Conservation (phyloP, 2,888 invertebrate species). For the Quadroppia sp. region DNA sequence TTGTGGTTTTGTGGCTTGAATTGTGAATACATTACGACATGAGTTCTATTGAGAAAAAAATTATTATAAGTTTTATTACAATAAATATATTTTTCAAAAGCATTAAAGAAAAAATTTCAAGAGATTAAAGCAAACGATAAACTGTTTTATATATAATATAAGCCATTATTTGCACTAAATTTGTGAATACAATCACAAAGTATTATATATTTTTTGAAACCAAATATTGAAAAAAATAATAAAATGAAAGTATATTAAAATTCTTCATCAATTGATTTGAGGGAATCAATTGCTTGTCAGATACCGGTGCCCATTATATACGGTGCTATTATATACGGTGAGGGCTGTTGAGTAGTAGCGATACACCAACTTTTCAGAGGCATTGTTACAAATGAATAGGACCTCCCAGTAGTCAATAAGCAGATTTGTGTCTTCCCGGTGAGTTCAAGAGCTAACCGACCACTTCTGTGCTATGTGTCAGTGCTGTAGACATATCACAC, state of each 20-base stretch:
- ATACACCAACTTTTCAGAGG: background rate
- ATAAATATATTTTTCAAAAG: no score
- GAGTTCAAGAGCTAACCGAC: background rate
- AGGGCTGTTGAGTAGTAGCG: background rate
- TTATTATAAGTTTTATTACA: no score
- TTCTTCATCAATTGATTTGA: no score
- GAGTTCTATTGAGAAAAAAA: no score
- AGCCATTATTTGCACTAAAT: no score
- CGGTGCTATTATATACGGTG: background rate
- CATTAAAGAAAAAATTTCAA: no score
- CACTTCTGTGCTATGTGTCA: background rate
- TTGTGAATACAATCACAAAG: no score
- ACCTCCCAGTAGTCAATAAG: conserved; percentile 29
- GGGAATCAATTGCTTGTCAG: background rate
- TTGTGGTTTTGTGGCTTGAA: no score
- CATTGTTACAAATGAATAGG: background rate
- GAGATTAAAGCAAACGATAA: no score
- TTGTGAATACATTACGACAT: no score
- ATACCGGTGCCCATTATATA: background rate
- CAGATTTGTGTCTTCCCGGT: conserved; percentile 20
- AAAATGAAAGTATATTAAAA: background rate
- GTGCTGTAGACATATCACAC: conserved; percentile 12
- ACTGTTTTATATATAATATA: no score
- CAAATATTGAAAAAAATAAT: background rate
- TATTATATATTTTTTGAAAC: no score